phyloP scores from a whole-genome alignment of 2,113 vertebrate genomes.

The human (Homo sapiens) region DNA sequence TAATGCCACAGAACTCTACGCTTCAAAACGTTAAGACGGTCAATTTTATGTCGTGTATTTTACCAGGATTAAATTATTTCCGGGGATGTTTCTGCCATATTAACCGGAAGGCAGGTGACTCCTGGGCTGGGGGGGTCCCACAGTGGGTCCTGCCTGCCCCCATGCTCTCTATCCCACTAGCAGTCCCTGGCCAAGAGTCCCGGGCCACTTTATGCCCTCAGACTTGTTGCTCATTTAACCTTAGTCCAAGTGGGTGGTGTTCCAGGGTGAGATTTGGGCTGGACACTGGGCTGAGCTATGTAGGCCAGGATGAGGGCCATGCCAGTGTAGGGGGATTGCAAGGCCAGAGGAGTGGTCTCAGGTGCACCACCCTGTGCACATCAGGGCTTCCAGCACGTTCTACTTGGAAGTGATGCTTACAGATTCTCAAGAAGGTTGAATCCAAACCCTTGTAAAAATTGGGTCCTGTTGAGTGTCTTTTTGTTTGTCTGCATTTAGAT shows the following conservation, averaged over 20 bases:
- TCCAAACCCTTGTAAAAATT: neutral
- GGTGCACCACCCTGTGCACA: accelerated
- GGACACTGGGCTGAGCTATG: neutral
- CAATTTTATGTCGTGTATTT: neutral
- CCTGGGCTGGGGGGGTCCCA: accelerated
- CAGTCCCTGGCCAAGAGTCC: neutral
- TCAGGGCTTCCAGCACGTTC: neutral
- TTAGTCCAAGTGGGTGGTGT: neutral
- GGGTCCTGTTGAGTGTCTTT: accelerated
- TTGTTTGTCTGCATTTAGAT: neutral
- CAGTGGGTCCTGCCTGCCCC: neutral
- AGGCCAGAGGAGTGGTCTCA: neutral
- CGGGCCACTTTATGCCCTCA: neutral
- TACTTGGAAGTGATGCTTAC: no score
- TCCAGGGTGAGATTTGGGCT: neutral
- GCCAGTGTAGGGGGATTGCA: neutral
- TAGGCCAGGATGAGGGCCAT: neutral
- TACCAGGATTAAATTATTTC: neutral
- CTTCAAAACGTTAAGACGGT: no score
- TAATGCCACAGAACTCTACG: accelerated
- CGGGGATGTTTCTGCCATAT: accelerated
- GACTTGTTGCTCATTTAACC: neutral
- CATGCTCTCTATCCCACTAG: no score
- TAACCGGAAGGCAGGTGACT: neutral
- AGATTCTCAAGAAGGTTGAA: neutral